Evolutionary conservation across 2,113 vertebrate species (phyloP).

Genomic region (Hyla sarda): DNA sequence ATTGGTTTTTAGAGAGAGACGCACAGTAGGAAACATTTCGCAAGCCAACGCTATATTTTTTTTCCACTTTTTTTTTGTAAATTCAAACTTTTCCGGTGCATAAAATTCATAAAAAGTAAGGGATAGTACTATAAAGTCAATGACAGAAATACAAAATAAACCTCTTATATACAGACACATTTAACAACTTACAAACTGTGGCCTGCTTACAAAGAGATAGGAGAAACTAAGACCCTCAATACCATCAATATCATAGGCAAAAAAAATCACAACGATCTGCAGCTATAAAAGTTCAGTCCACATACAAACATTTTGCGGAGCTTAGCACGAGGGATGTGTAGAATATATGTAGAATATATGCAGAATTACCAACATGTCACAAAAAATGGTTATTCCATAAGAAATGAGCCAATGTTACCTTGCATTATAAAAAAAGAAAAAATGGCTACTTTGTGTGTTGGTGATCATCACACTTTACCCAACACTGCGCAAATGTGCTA

Average conservation of each 20-base stretch:
- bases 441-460: not conserved
- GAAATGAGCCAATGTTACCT: not conserved
- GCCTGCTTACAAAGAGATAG: not conserved
- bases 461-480: not conserved
- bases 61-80: not conserved
- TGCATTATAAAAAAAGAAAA: not conserved
- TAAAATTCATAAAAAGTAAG: not conserved
- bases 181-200: not conserved
- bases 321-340: not conserved
- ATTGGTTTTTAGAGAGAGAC: not conserved
- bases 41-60: not conserved
- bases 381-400: not conserved
- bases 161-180: slow-evolving; percentile 41
- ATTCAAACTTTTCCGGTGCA: not conserved
- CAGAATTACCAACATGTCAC: not conserved
- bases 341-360: not conserved
- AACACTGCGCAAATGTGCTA: slow-evolving; percentile 1
- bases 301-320: not conserved
- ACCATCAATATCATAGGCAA: not conserved
- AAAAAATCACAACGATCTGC: not conserved
- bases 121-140: not conserved
- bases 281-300: not conserved
- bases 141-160: slow-evolving; percentile 22
- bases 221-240: not conserved
- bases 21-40: slow-evolving; percentile 16